Conservation (phyloP, 2,888 invertebrate species). For the Octodonta nipae region DNA sequence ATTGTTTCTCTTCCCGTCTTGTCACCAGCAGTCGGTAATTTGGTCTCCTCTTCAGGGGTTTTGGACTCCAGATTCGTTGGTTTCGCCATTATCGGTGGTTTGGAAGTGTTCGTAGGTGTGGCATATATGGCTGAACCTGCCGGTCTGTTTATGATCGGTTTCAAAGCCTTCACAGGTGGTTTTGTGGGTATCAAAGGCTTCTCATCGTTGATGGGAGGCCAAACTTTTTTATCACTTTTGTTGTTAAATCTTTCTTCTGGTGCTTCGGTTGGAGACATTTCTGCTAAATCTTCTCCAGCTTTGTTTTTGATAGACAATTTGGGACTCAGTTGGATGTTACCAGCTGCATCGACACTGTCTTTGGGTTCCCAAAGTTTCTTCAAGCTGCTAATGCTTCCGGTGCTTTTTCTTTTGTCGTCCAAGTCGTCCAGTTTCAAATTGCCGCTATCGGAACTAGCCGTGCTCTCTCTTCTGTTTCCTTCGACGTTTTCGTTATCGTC, state of each 20-base stretch:
- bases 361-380: conserved; percentile 87
- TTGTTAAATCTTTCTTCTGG: conserved; percentile 31
- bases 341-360: conserved; percentile 36
- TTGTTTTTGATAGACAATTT: conserved; percentile 45
- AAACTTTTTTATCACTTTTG: conserved; percentile 38
- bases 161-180: conserved; percentile 50
- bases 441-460: conserved; percentile 34
- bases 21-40: conserved; percentile 30
- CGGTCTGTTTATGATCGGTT: conserved; percentile 40
- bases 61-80: conserved; percentile 33
- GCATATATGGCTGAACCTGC: conserved; percentile 59
- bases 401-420: conserved; percentile 78
- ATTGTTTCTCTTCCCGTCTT: conserved; percentile 40
- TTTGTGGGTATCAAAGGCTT: conserved; percentile 61
- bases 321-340: conserved; percentile 46
- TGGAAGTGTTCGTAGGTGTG: conserved; percentile 44
- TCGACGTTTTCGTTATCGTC: conserved; percentile 24
- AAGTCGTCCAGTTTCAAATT: conserved; percentile 45
- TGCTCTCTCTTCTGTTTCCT: conserved; percentile 37
- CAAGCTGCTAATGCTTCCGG: conserved; percentile 82
- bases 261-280: conserved; percentile 31
- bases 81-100: conserved; percentile 41
- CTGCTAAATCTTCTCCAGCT: conserved; percentile 32
- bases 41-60: conserved; percentile 31
- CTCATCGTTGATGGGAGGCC: conserved; percentile 42